phyloP scores from a whole-genome alignment of 2,113 vertebrate species.

The Cyanoramphus novaezelandiae region DNA sequence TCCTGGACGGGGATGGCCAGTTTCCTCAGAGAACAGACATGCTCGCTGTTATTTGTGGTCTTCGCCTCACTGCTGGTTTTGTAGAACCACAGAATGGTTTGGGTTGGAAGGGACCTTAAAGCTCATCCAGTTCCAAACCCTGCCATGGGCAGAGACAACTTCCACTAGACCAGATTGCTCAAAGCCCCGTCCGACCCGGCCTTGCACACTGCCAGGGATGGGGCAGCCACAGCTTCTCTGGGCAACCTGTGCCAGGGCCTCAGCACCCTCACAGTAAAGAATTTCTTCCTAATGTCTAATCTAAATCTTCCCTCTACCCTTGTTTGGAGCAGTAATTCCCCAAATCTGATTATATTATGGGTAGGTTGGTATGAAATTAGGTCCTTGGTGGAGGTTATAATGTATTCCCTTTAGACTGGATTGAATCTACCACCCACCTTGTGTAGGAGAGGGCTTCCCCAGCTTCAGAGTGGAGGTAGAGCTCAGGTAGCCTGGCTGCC shows the following conservation, averaged over 20 bases:
- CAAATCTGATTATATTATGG: background rate
- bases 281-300: background rate
- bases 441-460: background rate
- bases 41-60: background rate
- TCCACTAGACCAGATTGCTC: background rate
- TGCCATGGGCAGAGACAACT: background rate
- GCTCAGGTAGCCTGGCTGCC: background rate
- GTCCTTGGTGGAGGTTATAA: background rate
- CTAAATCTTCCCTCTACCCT: background rate
- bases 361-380: background rate
- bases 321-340: background rate
- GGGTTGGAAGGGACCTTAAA: background rate
- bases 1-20: background rate
- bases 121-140: background rate
- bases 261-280: background rate
- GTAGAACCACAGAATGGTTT: background rate
- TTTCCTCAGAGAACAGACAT: background rate
- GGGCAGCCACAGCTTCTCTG: background rate
- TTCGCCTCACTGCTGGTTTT: background rate
- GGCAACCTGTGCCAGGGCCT: background rate
- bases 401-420: background rate
- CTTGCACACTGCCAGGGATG: background rate
- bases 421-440: background rate
- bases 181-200: background rate
- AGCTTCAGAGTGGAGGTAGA: background rate